A percentile compares a stretch with the other conserved stretches of the same genome.
These are phyloP conservation scores for Ceyx melanurus DNA, from an alignment of 2,113 vertebrate genomes.

Conservation along the genomic window DNA sequence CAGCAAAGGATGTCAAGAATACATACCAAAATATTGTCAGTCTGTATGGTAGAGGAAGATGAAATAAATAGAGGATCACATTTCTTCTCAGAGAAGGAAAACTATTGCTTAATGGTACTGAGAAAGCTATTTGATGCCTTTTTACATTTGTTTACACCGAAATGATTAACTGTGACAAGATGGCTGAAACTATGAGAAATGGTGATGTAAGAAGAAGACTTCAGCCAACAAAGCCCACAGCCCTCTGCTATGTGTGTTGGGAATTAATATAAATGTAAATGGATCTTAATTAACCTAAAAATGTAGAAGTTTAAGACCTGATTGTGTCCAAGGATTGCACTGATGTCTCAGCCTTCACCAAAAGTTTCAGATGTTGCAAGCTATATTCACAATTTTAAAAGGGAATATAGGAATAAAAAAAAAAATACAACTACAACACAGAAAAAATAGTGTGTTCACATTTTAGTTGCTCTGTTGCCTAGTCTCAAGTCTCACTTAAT, in stretches of 20 bases:
- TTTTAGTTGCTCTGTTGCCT: background rate
- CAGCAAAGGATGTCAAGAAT: background rate
- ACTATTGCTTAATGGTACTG: background rate
- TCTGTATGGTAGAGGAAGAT: background rate
- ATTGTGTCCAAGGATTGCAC: background rate
- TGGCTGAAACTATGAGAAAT: background rate
- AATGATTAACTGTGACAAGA: background rate
- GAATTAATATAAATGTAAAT: background rate
- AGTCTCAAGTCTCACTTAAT: background rate
- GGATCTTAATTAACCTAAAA: background rate
- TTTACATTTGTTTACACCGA: background rate
- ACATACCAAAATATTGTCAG: background rate
- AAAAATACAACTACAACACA: background rate
- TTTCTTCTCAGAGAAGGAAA: background rate
- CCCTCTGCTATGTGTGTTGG: background rate
- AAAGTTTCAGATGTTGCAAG: background rate
- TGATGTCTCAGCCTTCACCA: background rate
- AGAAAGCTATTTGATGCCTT: background rate
- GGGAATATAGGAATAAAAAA: background rate
- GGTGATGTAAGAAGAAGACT: background rate
- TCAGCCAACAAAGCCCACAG: background rate
- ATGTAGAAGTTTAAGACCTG: background rate
- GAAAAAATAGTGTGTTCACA: background rate
- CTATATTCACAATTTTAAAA: background rate
- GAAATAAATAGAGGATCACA: background rate